Percentiles rank a stretch among this genome's conserved stretches.
Evolutionary conservation across 2,113 vertebrate species (phyloP).

Genomic region (Callorhinus ursinus): DNA sequence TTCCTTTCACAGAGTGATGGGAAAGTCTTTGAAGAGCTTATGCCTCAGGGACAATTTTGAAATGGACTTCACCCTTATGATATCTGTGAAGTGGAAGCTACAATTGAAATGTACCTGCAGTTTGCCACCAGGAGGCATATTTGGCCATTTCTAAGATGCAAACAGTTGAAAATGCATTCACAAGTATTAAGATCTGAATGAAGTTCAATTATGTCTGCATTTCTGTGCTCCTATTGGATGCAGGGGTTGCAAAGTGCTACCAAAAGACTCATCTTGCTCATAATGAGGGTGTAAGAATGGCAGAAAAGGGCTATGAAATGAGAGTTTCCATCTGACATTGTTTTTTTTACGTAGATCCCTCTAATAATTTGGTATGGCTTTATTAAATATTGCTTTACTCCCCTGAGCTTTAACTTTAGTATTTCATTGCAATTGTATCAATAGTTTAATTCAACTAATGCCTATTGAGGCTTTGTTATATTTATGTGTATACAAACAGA

Average conservation of each 20-base stretch:
- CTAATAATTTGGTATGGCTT: background rate
- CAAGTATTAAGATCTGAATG: background rate
- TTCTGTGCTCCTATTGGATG: background rate
- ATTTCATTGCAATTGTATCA: conserved; percentile 7
- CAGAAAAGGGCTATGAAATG: background rate
- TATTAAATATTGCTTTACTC: background rate
- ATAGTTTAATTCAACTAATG: background rate
- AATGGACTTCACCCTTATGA: background rate
- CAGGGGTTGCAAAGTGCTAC: background rate
- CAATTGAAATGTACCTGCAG: background rate
- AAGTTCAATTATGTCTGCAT: background rate
- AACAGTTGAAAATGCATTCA: background rate
- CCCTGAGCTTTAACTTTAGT: background rate
- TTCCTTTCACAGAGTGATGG: background rate
- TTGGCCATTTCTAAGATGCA: conserved; percentile 45
- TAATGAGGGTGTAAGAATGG: background rate
- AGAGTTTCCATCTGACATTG: background rate
- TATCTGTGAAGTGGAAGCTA: background rate
- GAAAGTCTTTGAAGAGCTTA: background rate
- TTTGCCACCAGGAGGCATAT: conserved; percentile 42
- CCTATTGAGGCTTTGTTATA: background rate
- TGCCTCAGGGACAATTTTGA: background rate
- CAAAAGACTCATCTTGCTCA: background rate
- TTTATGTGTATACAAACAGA: background rate
- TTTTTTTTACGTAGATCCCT: background rate